Conservation (phyloP, 2,113 vertebrate genomes). For the Ranitomeya variabilis region DNA sequence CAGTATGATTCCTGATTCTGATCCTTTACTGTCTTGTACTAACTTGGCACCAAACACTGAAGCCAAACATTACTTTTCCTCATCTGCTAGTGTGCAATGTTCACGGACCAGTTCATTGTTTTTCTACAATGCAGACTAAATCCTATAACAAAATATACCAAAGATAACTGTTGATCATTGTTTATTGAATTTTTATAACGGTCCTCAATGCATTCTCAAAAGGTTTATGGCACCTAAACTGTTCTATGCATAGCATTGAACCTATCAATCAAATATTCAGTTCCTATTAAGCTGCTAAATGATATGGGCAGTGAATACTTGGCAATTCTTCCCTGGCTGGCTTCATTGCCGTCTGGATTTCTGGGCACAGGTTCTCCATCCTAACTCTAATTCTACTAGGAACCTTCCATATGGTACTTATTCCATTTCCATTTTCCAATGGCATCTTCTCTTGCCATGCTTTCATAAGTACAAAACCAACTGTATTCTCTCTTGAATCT, state of each 20-base stretch:
- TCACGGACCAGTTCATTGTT: background rate
- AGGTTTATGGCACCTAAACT: background rate
- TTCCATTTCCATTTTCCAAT: slow-evolving; percentile 4
- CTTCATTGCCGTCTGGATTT: slow-evolving; percentile 4
- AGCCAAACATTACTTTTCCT: background rate
- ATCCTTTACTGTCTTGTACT: background rate
- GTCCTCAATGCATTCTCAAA: background rate
- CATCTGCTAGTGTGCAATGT: background rate
- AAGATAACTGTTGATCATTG: background rate
- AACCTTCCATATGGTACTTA: slow-evolving; percentile 30
- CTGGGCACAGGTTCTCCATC: background rate
- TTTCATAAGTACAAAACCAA: background rate
- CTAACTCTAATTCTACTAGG: slow-evolving; percentile 36
- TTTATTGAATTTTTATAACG: background rate
- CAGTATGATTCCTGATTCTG: background rate
- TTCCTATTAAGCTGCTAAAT: slow-evolving; percentile 32
- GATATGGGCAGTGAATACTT: slow-evolving; percentile 31
- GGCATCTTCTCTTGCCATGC: background rate
- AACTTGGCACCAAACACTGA: background rate
- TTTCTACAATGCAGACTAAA: background rate
- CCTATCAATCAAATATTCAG: slow-evolving; percentile 35
- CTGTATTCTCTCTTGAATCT: background rate
- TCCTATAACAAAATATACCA: background rate
- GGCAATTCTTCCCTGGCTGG: slow-evolving; percentile 10
- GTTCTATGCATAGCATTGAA: background rate